Conservation (phyloP, 1,140 invertebrate genomes). For the Procambarus clarkii region DNA sequence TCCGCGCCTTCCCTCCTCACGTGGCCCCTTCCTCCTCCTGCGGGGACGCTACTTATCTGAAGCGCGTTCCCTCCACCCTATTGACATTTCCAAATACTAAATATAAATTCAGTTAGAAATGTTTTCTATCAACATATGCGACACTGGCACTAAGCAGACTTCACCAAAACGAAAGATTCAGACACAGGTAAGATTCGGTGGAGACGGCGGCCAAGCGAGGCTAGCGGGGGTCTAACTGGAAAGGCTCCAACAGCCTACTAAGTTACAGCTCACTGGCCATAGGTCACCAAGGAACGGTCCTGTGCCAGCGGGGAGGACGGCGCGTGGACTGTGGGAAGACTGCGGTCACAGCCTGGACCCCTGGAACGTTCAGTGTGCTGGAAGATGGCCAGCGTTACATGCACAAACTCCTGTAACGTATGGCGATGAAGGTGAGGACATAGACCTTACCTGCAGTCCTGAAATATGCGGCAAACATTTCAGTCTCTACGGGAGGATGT, state of each 20-base stretch:
- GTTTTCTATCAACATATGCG: neutral
- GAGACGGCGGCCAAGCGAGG: neutral
- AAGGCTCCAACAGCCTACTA: conserved; percentile 5
- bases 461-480: too few species aligned
- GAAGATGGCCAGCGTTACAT: neutral
- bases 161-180: neutral
- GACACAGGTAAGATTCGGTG: neutral
- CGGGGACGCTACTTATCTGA: neutral
- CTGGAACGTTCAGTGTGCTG: neutral
- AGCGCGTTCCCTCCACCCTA: too few species aligned
- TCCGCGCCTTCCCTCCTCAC: neutral
- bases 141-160: neutral
- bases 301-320: neutral
- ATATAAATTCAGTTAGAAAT: neutral
- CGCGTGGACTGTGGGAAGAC: neutral
- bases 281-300: conserved; percentile 8
- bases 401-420: too few species aligned
- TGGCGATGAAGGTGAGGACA: too few species aligned
- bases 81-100: neutral
- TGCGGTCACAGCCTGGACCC: neutral
- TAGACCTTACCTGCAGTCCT: too few species aligned
- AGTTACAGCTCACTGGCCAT: conserved; percentile 12
- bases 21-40: too few species aligned
- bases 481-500: too few species aligned
- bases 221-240: conserved; percentile 5